Evolutionary conservation across 2,888 invertebrate genomes (phyloP).

Genomic region (Neelides folsomi): DNA sequence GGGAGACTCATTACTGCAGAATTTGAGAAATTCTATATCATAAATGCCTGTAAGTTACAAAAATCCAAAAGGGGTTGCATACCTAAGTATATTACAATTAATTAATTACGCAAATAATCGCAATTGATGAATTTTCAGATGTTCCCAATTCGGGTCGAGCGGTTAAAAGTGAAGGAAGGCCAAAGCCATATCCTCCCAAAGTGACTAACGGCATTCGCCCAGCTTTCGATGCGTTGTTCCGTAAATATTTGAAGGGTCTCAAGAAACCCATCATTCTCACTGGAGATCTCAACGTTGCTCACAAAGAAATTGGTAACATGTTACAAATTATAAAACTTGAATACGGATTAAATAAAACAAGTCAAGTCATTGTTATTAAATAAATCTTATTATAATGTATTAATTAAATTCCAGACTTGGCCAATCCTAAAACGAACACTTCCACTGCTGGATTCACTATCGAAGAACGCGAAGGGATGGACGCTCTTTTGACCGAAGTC

Average conservation of each 20-base stretch:
- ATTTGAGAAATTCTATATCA: slow-evolving; percentile 75
- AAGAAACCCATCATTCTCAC: slow-evolving; percentile 88
- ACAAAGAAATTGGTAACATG: slow-evolving; percentile 69
- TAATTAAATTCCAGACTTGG: slow-evolving; percentile 53
- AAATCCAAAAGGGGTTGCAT: neutral
- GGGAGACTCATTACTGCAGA: slow-evolving; percentile 83
- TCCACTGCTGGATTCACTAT: slow-evolving; percentile 90
- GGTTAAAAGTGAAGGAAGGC: slow-evolving; percentile 39
- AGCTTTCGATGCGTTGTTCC: slow-evolving; percentile 78
- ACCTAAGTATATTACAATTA: neutral
- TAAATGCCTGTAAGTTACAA: slow-evolving; percentile 57
- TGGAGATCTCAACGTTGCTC: slow-evolving; percentile 96
- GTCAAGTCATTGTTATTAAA: too few species aligned
- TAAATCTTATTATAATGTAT: slow-evolving; percentile 1
- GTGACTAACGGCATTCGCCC: slow-evolving; percentile 74
- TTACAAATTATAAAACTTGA: neutral
- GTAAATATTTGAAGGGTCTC: slow-evolving; percentile 55
- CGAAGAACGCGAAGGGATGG: slow-evolving; percentile 85
- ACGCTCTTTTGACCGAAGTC: slow-evolving; percentile 54
- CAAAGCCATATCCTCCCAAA: slow-evolving; percentile 28
- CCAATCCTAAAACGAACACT: slow-evolving; percentile 84
- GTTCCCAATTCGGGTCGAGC: slow-evolving; percentile 89
- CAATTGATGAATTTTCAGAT: slow-evolving; percentile 42
- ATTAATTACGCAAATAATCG: neutral
- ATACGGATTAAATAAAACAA: neutral